These are phyloP conservation scores for Dusona sp. DNA, from an alignment of 2,888 invertebrate genomes.

Conservation along the genomic window DNA sequence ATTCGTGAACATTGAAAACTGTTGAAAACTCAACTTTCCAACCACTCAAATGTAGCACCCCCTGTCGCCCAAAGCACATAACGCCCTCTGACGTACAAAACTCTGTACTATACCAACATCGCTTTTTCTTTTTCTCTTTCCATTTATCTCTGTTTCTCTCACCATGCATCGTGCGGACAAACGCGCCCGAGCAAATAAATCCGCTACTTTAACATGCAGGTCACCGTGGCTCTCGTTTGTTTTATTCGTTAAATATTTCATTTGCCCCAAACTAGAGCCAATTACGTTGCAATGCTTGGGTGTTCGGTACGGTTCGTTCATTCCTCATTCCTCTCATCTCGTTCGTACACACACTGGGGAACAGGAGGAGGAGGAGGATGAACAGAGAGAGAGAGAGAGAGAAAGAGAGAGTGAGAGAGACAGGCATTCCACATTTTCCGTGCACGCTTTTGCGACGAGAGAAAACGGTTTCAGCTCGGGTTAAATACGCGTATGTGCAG, in stretches of 20 bases:
- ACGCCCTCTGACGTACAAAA: conserved; percentile 22
- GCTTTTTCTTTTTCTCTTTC: conserved; percentile 20
- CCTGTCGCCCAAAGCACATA: neutral
- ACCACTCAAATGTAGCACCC: conserved; percentile 16
- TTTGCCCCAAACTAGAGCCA: conserved; percentile 82
- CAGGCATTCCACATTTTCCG: conserved; percentile 25
- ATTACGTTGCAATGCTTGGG: conserved; percentile 74
- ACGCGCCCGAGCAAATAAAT: conserved; percentile 81
- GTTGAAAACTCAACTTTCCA: conserved; percentile 8
- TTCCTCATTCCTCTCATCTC: conserved; percentile 20
- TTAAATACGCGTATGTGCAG: conserved; percentile 4
- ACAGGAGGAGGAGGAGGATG: neutral
- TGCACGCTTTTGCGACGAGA: conserved; percentile 24
- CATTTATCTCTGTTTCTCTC: conserved; percentile 43
- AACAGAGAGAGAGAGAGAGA: conserved; percentile 30
- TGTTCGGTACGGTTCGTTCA: conserved; percentile 58
- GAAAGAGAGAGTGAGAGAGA: conserved; percentile 3
- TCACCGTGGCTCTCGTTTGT: conserved; percentile 83
- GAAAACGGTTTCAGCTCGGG: conserved; percentile 13
- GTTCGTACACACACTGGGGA: neutral
- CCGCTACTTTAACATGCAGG: conserved; percentile 84
- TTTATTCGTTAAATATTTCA: conserved; percentile 85
- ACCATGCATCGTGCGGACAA: conserved; percentile 64
- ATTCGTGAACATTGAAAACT: conserved; percentile 10
- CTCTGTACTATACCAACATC: conserved; percentile 34